These are phyloP conservation scores for Drosophila pallidifrons DNA, from an alignment of 1,140 invertebrate genomes.

Conservation along the genomic window DNA sequence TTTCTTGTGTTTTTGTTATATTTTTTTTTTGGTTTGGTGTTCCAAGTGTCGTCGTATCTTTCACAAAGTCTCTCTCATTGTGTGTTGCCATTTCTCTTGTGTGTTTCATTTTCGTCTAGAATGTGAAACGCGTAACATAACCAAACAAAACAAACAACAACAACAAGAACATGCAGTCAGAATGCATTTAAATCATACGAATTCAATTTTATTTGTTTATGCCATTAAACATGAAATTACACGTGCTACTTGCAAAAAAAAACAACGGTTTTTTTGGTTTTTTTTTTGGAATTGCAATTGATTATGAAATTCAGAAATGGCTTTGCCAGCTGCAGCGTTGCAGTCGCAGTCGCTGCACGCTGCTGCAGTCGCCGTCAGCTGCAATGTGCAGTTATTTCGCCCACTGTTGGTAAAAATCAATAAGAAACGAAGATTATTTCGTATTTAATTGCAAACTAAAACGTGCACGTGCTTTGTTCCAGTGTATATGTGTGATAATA, in stretches of 20 bases:
- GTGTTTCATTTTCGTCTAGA: conserved; percentile 45
- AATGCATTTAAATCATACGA: conserved; percentile 33
- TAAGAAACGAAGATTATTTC: conserved; percentile 41
- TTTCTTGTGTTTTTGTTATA: too few species aligned
- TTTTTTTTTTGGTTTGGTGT: conserved; percentile 47
- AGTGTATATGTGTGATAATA: background rate
- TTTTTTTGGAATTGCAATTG: conserved; percentile 33
- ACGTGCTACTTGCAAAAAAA: conserved; percentile 18
- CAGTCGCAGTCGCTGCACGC: background rate
- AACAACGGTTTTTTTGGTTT: conserved; percentile 2
- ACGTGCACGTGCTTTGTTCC: conserved; percentile 65
- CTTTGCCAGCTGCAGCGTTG: background rate
- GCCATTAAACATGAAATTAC: conserved; percentile 17
- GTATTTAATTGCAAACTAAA: conserved; percentile 22
- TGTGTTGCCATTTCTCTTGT: conserved; percentile 48
- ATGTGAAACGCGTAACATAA: conserved; percentile 40
- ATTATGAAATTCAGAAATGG: conserved; percentile 70
- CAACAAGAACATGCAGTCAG: conserved; percentile 45
- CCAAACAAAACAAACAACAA: conserved; percentile 24
- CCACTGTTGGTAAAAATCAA: conserved; percentile 70
- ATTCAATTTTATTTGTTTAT: background rate
- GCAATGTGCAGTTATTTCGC: conserved; percentile 52
- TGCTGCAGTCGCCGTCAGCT: conserved; percentile 17
- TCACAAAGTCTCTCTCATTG: conserved; percentile 40
- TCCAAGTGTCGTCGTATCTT: conserved; percentile 51